Evolutionary conservation across 2,888 invertebrate genomes (phyloP).

Genomic region (Amphipoea oculea): DNA sequence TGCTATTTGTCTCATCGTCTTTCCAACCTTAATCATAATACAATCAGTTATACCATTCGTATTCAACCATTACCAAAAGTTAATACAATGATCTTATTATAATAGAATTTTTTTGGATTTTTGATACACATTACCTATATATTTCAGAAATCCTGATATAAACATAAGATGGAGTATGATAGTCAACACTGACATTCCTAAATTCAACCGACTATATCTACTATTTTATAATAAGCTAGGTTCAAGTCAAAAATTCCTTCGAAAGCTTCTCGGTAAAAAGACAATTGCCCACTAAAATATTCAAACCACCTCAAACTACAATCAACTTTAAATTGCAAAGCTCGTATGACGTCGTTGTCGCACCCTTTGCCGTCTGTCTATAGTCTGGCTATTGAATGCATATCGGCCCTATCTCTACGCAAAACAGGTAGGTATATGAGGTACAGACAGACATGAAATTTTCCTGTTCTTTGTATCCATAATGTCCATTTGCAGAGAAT

Average conservation of each 20-base stretch:
- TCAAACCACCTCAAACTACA: slow-evolving; percentile 6
- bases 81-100: too few species aligned
- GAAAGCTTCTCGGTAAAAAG: background rate
- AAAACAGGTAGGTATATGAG: slow-evolving; percentile 65
- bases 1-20: background rate
- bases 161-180: too few species aligned
- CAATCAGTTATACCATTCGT: background rate
- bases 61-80: too few species aligned
- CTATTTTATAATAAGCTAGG: background rate
- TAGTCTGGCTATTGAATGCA: slow-evolving; percentile 73
- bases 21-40: background rate
- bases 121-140: too few species aligned
- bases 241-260: background rate
- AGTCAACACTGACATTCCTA: background rate
- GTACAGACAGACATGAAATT: slow-evolving; percentile 73
- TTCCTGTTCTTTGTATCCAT: slow-evolving; percentile 84
- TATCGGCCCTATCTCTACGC: slow-evolving; percentile 75
- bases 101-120: too few species aligned
- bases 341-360: slow-evolving; percentile 52
- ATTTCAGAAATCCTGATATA: background rate
- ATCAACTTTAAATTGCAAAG: slow-evolving; percentile 36
- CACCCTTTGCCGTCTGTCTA: slow-evolving; percentile 63
- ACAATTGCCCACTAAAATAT: slow-evolving; percentile 1
- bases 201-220: background rate
- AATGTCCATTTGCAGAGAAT: slow-evolving; percentile 73